These are phyloP conservation scores for Montifringilla adamsi DNA, from an alignment of 2,113 vertebrate species.

Conservation along the genomic window DNA sequence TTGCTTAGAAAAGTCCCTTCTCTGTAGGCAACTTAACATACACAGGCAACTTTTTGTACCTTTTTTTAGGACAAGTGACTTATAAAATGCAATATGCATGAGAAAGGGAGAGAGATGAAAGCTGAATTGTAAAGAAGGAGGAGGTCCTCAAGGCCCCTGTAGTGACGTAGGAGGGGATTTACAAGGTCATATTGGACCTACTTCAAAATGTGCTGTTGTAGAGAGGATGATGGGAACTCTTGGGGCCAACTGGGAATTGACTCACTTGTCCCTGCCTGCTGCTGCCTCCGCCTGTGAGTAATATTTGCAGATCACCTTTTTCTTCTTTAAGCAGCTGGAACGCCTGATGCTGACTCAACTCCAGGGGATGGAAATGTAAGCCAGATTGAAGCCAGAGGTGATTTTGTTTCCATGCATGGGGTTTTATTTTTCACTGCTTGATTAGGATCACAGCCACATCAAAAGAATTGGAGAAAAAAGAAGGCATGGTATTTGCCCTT, in stretches of 20 bases:
- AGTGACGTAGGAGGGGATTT: conserved; percentile 6
- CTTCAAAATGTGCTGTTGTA: conserved; percentile 41
- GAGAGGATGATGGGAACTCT: background rate
- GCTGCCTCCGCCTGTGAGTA: conserved; percentile 42
- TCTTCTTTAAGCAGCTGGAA: conserved; percentile 35
- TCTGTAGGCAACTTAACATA: background rate
- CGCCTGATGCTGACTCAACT: conserved; percentile 44
- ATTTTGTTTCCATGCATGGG: conserved; percentile 7
- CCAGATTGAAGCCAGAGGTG: conserved; percentile 44
- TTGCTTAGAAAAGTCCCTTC: background rate
- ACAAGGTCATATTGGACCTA: conserved; percentile 14
- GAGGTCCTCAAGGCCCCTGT: background rate
- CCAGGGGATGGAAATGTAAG: conserved; percentile 17
- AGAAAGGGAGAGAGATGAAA: background rate
- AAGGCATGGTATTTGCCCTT: background rate
- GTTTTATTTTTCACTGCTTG: conserved; percentile 31
- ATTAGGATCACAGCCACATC: conserved; percentile 2
- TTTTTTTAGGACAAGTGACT: background rate
- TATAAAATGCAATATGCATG: background rate
- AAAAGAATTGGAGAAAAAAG: background rate
- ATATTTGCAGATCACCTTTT: conserved; percentile 42
- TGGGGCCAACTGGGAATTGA: conserved; percentile 29
- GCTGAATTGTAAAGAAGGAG: background rate
- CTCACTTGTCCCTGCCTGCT: conserved; percentile 46
- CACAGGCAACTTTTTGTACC: background rate